Conservation (phyloP, 2,797 vertebrate species). For the Pangasius sanitwongsei region DNA sequence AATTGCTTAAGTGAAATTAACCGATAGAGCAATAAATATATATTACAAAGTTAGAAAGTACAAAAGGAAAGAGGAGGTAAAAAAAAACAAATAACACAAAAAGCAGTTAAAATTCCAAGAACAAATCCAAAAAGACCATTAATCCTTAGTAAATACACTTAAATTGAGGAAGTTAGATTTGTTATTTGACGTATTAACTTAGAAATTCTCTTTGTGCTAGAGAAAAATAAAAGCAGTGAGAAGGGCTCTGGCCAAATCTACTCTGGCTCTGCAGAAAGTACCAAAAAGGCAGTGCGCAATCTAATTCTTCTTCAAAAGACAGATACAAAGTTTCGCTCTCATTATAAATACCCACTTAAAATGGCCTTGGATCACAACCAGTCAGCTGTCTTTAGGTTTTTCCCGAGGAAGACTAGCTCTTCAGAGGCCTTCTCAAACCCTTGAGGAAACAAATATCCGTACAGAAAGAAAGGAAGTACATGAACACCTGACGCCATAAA, state of each 20-base stretch:
- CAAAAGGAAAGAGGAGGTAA: constrained; percentile 44
- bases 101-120: constrained; percentile 61
- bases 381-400: constrained; percentile 41
- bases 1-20: constrained; percentile 71
- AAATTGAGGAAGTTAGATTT: constrained; percentile 67
- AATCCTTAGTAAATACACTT: constrained; percentile 67
- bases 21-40: constrained; percentile 60
- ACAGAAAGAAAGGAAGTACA: constrained; percentile 5
- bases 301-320: constrained; percentile 61
- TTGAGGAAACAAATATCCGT: constrained; percentile 21
- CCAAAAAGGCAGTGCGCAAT: constrained; percentile 51
- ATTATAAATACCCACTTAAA: constrained; percentile 51
- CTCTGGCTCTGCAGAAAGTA: constrained; percentile 59
- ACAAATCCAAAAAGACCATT: constrained; percentile 61
- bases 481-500: constrained; percentile 2
- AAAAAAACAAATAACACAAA: not conserved
- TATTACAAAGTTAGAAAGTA: constrained; percentile 62
- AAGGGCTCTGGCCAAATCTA: constrained; percentile 49
- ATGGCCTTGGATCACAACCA: constrained; percentile 43
- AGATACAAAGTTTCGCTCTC: constrained; percentile 55
- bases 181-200: constrained; percentile 69
- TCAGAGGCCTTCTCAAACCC: constrained; percentile 33
- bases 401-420: constrained; percentile 25
- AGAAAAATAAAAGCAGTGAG: constrained; percentile 47
- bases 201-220: constrained; percentile 62